Conservation (phyloP, 2,797 vertebrate genomes). For the Acanthurus lineatus region DNA sequence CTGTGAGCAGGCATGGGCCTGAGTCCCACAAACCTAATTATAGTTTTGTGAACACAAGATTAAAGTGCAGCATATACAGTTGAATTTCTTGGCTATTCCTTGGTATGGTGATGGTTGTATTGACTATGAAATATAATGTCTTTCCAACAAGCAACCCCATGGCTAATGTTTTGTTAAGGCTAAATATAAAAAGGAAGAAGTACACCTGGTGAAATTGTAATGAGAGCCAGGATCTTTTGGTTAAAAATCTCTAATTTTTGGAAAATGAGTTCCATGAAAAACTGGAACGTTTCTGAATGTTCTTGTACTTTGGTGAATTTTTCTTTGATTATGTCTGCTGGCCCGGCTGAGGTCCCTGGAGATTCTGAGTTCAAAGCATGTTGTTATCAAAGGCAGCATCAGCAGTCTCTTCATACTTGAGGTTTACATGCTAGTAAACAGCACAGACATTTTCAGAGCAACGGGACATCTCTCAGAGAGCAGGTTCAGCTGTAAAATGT, state of each 20-base stretch:
- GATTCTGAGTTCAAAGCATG: constrained; percentile 28
- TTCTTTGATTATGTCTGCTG: constrained; percentile 4
- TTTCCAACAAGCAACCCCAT: constrained; percentile 1
- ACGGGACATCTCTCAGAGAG: neutral
- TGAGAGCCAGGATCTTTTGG: neutral
- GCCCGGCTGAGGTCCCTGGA: constrained; percentile 21
- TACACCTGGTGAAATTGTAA: neutral
- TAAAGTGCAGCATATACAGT: constrained; percentile 55
- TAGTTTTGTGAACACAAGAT: constrained; percentile 63
- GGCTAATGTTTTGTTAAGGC: constrained; percentile 12
- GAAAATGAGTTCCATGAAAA: too few relatives aligned
- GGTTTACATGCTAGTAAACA: constrained; percentile 14
- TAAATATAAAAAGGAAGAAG: constrained; percentile 37
- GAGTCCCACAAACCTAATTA: constrained; percentile 74
- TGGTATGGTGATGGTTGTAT: constrained; percentile 27
- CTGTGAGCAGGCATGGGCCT: constrained; percentile 56
- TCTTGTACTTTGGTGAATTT: neutral
- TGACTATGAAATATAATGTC: constrained; percentile 26
- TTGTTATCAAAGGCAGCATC: constrained; percentile 41
- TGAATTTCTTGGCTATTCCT: constrained; percentile 33
- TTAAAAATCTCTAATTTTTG: neutral
- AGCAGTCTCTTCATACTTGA: constrained; percentile 23
- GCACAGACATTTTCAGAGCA: constrained; percentile 1
- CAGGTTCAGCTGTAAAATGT: neutral
- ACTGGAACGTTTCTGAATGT: neutral